These are phyloP conservation scores for Trinorchestia longiramus DNA, from an alignment of 1,140 invertebrate species.

Conservation along the genomic window DNA sequence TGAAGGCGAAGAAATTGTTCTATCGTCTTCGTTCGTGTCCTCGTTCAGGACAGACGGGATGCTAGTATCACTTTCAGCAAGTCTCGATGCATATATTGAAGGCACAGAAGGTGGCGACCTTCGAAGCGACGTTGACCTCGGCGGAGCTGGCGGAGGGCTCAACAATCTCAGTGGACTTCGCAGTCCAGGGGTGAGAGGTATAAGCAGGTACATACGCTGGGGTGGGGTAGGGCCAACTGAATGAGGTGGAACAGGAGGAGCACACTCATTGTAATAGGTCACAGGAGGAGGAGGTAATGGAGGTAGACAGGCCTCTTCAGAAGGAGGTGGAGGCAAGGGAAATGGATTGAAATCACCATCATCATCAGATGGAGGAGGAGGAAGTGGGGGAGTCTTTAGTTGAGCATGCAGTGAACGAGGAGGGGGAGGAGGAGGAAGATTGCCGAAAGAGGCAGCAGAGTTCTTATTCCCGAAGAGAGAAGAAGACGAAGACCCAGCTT, in stretches of 20 bases:
- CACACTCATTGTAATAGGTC: constrained; percentile 22
- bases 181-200: constrained; percentile 60
- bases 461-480: constrained; percentile 36
- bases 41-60: background rate
- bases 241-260: constrained; percentile 55
- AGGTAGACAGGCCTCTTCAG: constrained; percentile 61
- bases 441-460: constrained; percentile 56
- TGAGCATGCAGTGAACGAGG: constrained; percentile 22
- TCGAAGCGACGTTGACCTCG: constrained; percentile 61
- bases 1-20: constrained; percentile 25
- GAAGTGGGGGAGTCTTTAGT: constrained; percentile 59
- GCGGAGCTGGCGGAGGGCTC: constrained; percentile 64
- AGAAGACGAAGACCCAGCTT: constrained; percentile 42
- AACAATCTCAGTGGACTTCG: constrained; percentile 45
- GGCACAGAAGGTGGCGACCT: constrained; percentile 62
- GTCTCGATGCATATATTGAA: background rate
- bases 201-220: constrained; percentile 62
- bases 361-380: constrained; percentile 61
- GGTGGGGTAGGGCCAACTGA: constrained; percentile 59
- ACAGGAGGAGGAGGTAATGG: constrained; percentile 51
- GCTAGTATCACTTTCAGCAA: constrained; percentile 7
- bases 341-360: constrained; percentile 58
- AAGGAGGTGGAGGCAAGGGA: constrained; percentile 61
- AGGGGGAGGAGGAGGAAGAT: constrained; percentile 58
- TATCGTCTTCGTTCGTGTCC: constrained; percentile 41